Base-by-base conservation (phyloP, 1,140 invertebrate species). In the Harpegnathos saltator region DNA sequence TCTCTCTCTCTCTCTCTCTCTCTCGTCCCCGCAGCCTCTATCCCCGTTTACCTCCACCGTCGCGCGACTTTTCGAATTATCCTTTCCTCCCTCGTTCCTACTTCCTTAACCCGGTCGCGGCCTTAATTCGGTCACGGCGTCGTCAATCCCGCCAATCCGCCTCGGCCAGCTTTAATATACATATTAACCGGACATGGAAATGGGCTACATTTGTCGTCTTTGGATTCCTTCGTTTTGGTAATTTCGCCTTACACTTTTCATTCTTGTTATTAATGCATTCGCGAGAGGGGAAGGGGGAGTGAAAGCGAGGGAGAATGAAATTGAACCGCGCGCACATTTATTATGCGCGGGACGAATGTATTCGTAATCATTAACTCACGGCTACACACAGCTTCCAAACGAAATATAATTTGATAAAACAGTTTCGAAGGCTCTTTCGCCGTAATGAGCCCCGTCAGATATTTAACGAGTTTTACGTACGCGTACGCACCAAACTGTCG, bases 71-170 rank as follows among this genome's bases (percentile, higher is more conserved):
- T n/a, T 80, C 58, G 48, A 48, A 80, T 74, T 75, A 74, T 58
- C 65, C 56, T 33, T 71, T n/a, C 17, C 14, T 74, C n/a, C 38
- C 52, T 48, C 48, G 44, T 78, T 74, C 61, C 74, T 89, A 80
- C 85, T 85, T 69, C 82, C 77, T 83, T 86, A 78, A 82, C 87
- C 81, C 48, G 56, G 68, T 84, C 81, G 14, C 82, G 15, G 38
- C 38, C 56, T 82, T 80, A 66, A 33, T 73, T 83, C 84, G 85
- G 44, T 71, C 75, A 66, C 38, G 56, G 22, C 80, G 29, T 63
- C 63, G 24, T 75, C 62, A 44, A 80, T 80, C 33, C n/a, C 3
- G 33, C 29, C 63, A n/a, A 72, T n/a, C n/a, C 22, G 52, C n/a
- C 29, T 66, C 22, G 50, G 4, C 12, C 52, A 19, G 33, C 75